Evolutionary conservation across 2,888 invertebrate genomes (phyloP), one percentile per base, ranked within the genome.

Genomic region (Boloria selene): DNA sequence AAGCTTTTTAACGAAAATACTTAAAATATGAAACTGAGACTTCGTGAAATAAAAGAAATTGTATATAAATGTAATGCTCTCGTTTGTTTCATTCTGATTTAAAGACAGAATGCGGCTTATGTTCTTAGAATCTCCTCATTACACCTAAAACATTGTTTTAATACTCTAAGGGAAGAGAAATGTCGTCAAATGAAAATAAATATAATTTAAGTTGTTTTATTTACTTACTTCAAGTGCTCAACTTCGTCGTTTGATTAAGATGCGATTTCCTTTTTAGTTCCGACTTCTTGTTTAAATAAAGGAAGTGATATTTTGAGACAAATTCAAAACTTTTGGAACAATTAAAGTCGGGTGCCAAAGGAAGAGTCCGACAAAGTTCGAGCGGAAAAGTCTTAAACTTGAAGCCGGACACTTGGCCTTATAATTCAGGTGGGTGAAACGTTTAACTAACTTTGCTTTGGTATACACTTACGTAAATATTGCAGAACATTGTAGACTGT

Each of bases 281-380:
- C 51, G 49, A 45, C 49, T 42, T 44, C 49, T 44, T 52, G 42
- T 56, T 52, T 17, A 61, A 58, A 47, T 38, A 63, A 63, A 62
- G 53, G 53, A 62, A 65, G 49, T 44, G 13, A 60, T 64, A 64
- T 66, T 65, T 64, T 60, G 54, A 60, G 64, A 55, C 64, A 45
- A 59, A 63, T 51, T 65, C 56, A 54, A 80, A 83, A 82, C 81
- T 82, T 78, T 73, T 78, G 78, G 79, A 81, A 87, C 84, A 87
- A 87, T 88, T 87, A 87, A 84, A 85, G 82, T 64, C 79, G 82
- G 83, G 83, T 83, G 85, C 83, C 84, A 83, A 83, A 80, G 82
- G 79, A 77, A 81, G 79, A 83, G 80, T 82, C 79, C 80, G 80
- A 79, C 81, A 71, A 84, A 87, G 82, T 87, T 87, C 79, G 76